A percentile compares a stretch with the other conserved stretches of the same genome.
These are phyloP conservation scores for Paragorgia papillata DNA, from an alignment of 92 coral and sea anemone genomes.

Conservation along the genomic window DNA sequence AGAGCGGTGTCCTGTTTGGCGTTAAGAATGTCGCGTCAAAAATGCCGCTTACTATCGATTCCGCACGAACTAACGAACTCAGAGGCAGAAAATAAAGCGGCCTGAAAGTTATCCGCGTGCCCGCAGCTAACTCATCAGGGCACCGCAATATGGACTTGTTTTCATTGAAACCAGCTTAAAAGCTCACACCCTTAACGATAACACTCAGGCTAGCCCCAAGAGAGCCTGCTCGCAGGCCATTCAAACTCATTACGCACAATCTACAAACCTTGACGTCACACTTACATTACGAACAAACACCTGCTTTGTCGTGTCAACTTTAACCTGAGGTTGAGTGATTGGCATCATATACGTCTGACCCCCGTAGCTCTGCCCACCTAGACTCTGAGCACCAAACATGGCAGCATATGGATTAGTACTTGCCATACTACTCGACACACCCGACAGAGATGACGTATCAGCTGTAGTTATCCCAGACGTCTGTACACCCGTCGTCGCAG, in stretches of 20 bases:
- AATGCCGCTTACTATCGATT: too few relatives aligned
- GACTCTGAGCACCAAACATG: too few relatives aligned
- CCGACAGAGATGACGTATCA: constrained; percentile 50
- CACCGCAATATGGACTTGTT: too few relatives aligned
- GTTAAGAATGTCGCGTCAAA: too few relatives aligned
- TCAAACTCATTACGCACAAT: not conserved
- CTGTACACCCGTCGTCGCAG: constrained; percentile 10
- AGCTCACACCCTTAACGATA: too few relatives aligned
- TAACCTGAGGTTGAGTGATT: constrained; percentile 41
- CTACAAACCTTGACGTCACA: constrained; percentile 11
- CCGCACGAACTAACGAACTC: too few relatives aligned
- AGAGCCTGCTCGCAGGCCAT: too few relatives aligned
- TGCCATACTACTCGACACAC: constrained; percentile 19
- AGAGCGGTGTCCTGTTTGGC: too few relatives aligned
- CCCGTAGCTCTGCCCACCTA: constrained; percentile 30
- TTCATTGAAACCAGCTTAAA: too few relatives aligned
- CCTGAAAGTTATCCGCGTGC: too few relatives aligned
- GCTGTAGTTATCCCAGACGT: constrained; percentile 59
- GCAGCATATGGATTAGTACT: not conserved
- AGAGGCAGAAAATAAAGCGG: too few relatives aligned
- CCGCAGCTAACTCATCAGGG: too few relatives aligned
- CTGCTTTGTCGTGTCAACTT: constrained; percentile 73
- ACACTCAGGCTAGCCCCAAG: not conserved
- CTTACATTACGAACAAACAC: constrained; percentile 98
- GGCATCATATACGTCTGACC: constrained; percentile 17